Base-by-base conservation (phyloP, 2,888 invertebrate species). In the Epicampocera succincta region DNA sequence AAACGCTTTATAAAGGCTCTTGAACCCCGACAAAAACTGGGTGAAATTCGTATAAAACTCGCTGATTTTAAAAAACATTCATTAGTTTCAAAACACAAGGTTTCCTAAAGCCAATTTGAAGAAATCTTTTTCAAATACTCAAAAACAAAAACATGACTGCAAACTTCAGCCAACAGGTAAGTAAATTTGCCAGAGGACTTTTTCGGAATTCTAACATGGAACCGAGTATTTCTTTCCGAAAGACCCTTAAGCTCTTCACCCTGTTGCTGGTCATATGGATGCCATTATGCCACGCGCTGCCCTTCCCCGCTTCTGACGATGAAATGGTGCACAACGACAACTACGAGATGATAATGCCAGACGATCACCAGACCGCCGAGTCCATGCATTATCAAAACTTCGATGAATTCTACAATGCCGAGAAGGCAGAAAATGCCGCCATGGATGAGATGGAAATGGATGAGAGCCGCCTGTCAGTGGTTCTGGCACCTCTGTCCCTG, bases 351-450 rank as follows among this genome's bases (percentile, higher is more conserved):
- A 44, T 84, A 42, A 87, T 89, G 25, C 81, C 86, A 84, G 87
- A 86, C 17, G 87, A 88, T 40, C 84, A 87, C 60, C 85, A 85
- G 77, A 85, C 88, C 0, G 86, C 87, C 0, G 87, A 85, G 44
- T 86, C 90, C 0, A 86, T 89, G 86, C 85, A 86, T 60, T 83
- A 84, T 75, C 89, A 89, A 76, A 88, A 88, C 80, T 89, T 89
- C 74, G 86, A 86, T 17, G 77, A 81, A 17, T 89, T 89, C 81
- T 74, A 83, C 58, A 89, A 88, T 25, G 83, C 87, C 3, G 79
- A 87, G 48, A 81, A 78, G 80, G 79, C 71, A 42, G 84, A 76
- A 1, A 86, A 84, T 17, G 60, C 60, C 52, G 63, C 52, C 42
- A 77, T 82, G 81, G 44, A 54, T 15, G 89, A 88, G 44, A 74